These are phyloP conservation scores for Amphiprion percula DNA, from an alignment of 2,113 vertebrate species.

Conservation along the genomic window DNA sequence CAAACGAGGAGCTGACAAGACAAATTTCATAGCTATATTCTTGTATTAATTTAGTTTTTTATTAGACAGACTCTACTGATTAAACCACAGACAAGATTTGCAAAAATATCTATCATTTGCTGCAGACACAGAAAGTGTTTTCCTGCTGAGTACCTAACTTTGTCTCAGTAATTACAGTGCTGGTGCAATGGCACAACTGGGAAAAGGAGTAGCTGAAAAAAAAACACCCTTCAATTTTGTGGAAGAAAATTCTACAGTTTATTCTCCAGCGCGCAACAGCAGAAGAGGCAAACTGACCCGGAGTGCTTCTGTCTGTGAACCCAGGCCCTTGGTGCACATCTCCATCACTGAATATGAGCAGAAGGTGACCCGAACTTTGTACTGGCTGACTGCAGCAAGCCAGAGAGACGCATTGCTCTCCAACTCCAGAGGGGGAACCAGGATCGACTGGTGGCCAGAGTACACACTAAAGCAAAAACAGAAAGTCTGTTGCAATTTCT, in stretches of 20 bases:
- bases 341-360: constrained; percentile 99
- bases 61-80: background rate
- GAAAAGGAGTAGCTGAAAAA: background rate
- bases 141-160: constrained; percentile 8
- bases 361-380: constrained; percentile 95
- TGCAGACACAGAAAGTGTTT: constrained; percentile 16
- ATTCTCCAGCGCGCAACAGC: background rate
- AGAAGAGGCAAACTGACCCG: constrained; percentile 84
- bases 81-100: constrained; percentile 16
- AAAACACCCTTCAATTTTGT: background rate
- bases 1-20: too few species aligned
- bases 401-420: constrained; percentile 95
- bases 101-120: background rate
- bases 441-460: constrained; percentile 95
- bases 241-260: background rate
- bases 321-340: constrained; percentile 96
- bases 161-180: constrained; percentile 12
- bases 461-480: constrained; percentile 79
- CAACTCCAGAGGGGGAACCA: constrained; percentile 95
- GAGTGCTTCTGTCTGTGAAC: constrained; percentile 90
- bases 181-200: constrained; percentile 11
- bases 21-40: too few species aligned
- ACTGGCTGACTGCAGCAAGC: constrained; percentile 95
- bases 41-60: too few species aligned
- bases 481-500: background rate